A percentile compares a stretch with the other conserved stretches of the same genome.
phyloP scores from a whole-genome alignment of 30 jellyfish, hydroid and myxozoan species.

The Aurelia aurita region DNA sequence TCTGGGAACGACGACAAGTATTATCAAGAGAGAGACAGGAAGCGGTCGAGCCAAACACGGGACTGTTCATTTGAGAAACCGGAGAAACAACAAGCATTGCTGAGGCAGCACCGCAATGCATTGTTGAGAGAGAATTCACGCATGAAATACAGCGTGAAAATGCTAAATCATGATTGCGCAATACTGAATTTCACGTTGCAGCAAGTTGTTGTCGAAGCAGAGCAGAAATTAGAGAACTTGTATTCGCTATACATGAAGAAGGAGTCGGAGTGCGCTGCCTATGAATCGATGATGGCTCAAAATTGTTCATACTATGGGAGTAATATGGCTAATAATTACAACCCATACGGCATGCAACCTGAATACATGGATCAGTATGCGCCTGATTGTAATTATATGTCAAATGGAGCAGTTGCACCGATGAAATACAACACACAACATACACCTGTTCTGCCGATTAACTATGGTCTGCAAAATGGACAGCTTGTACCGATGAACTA shows the following conservation, averaged over 20 bases:
- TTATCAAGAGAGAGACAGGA: conserved; percentile 16
- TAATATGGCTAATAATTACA: conserved; percentile 8
- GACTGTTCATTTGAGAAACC: conserved; percentile 39
- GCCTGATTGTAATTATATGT: conserved; percentile 20
- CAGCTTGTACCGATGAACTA: background rate
- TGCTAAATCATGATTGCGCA: conserved; percentile 80
- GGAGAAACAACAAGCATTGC: conserved; percentile 74
- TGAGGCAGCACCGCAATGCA: conserved; percentile 91
- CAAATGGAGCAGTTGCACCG: background rate
- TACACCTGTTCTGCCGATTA: background rate
- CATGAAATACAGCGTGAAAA: conserved; percentile 61
- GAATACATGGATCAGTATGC: conserved; percentile 24
- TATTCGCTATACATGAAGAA: conserved; percentile 53
- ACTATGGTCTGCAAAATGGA: background rate
- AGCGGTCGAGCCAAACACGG: conserved; percentile 1
- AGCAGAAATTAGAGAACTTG: conserved; percentile 67
- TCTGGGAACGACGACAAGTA: background rate
- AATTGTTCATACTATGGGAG: background rate
- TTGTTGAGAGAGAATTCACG: conserved; percentile 84
- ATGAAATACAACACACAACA: background rate
- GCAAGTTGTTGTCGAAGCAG: conserved; percentile 83
- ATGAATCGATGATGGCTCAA: conserved; percentile 53
- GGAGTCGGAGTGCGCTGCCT: conserved; percentile 73
- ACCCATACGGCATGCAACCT: conserved; percentile 34
- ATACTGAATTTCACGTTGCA: conserved; percentile 77